These are phyloP conservation scores for Umimayanthus chanpuru DNA, from an alignment of 92 coral and sea anemone species.

Conservation along the genomic window DNA sequence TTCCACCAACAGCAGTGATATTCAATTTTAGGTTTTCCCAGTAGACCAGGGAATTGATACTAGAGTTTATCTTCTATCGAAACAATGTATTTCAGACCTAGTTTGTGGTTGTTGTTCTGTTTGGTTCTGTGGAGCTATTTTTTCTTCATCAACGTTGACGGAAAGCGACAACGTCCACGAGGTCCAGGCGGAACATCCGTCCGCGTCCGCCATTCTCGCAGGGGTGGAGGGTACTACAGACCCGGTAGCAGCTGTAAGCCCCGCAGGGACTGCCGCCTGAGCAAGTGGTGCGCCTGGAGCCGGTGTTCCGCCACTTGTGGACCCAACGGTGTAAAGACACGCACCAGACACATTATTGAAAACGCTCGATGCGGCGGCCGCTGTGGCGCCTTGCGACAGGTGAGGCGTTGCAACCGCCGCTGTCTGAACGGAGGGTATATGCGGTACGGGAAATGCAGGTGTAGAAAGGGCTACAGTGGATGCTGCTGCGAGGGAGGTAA, in stretches of 20 bases:
- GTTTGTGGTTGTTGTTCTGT: neutral
- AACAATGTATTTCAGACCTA: slow-evolving; percentile 11
- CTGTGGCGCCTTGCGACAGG: slow-evolving; percentile 21
- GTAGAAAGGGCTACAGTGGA: slow-evolving; percentile 27
- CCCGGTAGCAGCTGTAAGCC: slow-evolving; percentile 7
- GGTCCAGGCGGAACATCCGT: neutral
- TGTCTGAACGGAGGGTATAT: slow-evolving; percentile 28
- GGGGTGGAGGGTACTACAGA: slow-evolving; percentile 4
- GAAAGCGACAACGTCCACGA: neutral
- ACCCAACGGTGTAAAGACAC: neutral
- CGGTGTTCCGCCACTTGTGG: slow-evolving; percentile 32
- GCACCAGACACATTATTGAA: slow-evolving; percentile 37
- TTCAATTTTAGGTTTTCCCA: neutral
- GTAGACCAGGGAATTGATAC: neutral
- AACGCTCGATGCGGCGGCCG: slow-evolving; percentile 23
- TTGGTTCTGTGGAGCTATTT: neutral
- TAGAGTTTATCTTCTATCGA: neutral
- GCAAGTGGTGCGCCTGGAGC: slow-evolving; percentile 33
- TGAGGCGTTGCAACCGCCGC: slow-evolving; percentile 20
- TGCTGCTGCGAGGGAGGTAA: slow-evolving; percentile 38
- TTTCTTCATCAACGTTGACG: neutral
- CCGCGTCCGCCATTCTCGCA: neutral
- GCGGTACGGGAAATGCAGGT: slow-evolving; percentile 23
- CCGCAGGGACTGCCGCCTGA: slow-evolving; percentile 28
- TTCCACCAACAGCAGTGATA: neutral